Evolutionary conservation across 2,113 vertebrate genomes (phyloP).

Genomic region (Mobula hypostoma): DNA sequence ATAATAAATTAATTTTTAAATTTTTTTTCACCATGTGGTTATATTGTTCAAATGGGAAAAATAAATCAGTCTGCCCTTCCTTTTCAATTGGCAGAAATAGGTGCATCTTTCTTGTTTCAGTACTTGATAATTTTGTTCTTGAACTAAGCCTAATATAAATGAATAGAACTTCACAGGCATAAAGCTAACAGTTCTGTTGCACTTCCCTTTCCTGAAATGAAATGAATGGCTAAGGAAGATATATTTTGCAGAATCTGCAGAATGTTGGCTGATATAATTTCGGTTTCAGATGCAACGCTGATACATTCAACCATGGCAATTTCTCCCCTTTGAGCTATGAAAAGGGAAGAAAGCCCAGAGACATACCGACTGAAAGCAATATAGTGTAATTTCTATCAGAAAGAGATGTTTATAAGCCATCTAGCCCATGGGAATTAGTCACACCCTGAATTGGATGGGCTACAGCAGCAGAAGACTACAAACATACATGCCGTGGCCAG

Average conservation of each 20-base stretch:
- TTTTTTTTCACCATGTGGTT: background rate
- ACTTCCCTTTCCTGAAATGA: conserved; percentile 4
- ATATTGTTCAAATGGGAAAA: background rate
- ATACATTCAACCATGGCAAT: background rate
- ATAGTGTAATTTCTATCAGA: conserved; percentile 46
- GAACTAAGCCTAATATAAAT: conserved; percentile 1
- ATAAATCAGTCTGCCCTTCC: background rate
- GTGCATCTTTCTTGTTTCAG: background rate
- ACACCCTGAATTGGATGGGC: conserved; percentile 42
- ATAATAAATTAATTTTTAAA: background rate
- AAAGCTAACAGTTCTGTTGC: background rate
- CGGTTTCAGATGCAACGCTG: background rate
- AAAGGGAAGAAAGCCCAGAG: conserved; percentile 45
- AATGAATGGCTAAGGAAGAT: background rate
- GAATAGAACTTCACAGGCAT: background rate
- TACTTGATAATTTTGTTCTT: background rate
- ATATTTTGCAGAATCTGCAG: background rate
- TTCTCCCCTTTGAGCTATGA: background rate
- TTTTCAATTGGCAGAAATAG: background rate
- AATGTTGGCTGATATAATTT: conserved; percentile 13
- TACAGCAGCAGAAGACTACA: conserved; percentile 25
- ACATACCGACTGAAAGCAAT: conserved; percentile 48
- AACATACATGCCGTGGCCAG: too few species aligned
- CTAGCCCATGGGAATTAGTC: conserved; percentile 40
- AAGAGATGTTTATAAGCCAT: conserved; percentile 43